These are phyloP conservation scores for Brotula barbata DNA, from an alignment of 2,797 vertebrate species.

Conservation along the genomic window DNA sequence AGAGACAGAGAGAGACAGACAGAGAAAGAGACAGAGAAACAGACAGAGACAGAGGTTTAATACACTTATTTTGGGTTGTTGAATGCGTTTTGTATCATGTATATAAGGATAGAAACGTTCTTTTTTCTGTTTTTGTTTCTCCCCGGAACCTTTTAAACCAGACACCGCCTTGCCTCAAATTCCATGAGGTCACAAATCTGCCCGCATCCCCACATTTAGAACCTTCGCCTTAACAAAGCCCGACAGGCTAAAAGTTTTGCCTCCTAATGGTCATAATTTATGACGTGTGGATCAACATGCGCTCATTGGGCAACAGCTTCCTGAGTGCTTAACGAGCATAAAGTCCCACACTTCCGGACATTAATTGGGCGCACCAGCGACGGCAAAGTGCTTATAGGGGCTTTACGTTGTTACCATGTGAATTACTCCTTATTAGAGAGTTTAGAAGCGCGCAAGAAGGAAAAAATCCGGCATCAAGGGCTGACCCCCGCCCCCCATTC, in stretches of 20 bases:
- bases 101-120: constrained; percentile 32
- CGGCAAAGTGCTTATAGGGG: constrained; percentile 74
- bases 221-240: constrained; percentile 68
- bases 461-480: constrained; percentile 44
- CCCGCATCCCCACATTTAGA: constrained; percentile 76
- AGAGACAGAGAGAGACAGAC: constrained; percentile 22
- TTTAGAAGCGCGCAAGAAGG: constrained; percentile 61
- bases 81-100: constrained; percentile 59
- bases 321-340: constrained; percentile 79
- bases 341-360: constrained; percentile 78
- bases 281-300: constrained; percentile 78
- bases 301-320: constrained; percentile 77
- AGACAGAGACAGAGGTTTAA: constrained; percentile 36
- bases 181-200: constrained; percentile 69
- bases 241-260: constrained; percentile 69
- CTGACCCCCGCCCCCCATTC: constrained; percentile 33
- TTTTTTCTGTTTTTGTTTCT: constrained; percentile 58
- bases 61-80: constrained; percentile 50
- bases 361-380: constrained; percentile 74
- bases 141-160: constrained; percentile 56
- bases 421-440: constrained; percentile 75
- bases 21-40: constrained; percentile 9
- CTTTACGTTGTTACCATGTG: constrained; percentile 73
- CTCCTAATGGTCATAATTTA: constrained; percentile 79
- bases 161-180: constrained; percentile 60